Percentiles rank a stretch among this genome's conserved stretches.
Conservation (phyloP, 2,888 invertebrate genomes). For the Mechanitis mazaeus region DNA sequence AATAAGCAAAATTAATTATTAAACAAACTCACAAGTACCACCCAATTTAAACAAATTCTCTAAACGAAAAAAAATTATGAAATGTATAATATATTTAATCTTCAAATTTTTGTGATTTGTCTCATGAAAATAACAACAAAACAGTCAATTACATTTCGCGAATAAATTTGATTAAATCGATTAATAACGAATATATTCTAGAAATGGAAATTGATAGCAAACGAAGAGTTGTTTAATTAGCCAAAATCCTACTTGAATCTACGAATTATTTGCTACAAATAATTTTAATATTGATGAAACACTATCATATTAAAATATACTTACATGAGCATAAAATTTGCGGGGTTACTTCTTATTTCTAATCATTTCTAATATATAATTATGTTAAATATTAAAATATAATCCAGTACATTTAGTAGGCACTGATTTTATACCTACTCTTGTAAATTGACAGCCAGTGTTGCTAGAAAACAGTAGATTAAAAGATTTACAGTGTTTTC, state of each 20-base stretch:
- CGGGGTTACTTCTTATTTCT: slow-evolving; percentile 16
- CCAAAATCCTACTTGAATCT: slow-evolving; percentile 5
- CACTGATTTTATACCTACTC: slow-evolving; percentile 10
- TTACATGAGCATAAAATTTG: slow-evolving; percentile 28
- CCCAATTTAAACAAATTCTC: too few species aligned
- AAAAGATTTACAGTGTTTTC: not conserved
- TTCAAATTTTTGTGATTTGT: too few species aligned
- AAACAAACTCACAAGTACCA: too few species aligned
- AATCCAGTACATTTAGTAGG: slow-evolving; percentile 15
- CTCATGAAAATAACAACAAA: too few species aligned
- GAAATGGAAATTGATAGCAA: not conserved
- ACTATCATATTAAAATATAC: slow-evolving; percentile 10
- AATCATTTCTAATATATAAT: slow-evolving; percentile 21
- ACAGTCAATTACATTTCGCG: too few species aligned
- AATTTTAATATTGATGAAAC: not conserved
- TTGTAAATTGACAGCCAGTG: slow-evolving; percentile 19
- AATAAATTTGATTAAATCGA: too few species aligned
- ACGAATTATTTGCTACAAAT: slow-evolving; percentile 1
- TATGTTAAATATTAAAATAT: slow-evolving; percentile 17
- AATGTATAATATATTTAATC: too few species aligned
- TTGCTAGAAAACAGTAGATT: too few species aligned
- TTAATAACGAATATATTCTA: not conserved
- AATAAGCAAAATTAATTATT: too few species aligned
- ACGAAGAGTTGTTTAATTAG: slow-evolving; percentile 5
- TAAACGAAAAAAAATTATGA: too few species aligned